A percentile compares a stretch with the other conserved stretches of the same genome.
Conservation (phyloP, 2,888 invertebrate genomes). For the Drosophila histrio region DNA sequence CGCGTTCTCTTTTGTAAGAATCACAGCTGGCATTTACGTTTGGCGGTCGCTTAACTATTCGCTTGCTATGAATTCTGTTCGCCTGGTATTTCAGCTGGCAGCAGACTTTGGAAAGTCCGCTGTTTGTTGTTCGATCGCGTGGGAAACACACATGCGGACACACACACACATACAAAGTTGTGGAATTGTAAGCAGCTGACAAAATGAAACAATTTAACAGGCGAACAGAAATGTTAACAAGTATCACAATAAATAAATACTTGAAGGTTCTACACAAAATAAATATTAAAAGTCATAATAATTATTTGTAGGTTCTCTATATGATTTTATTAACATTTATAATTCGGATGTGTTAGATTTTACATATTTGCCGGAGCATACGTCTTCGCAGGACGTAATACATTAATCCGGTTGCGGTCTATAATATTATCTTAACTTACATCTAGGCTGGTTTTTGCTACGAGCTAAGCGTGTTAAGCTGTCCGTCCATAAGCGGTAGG, state of each 20-base stretch:
- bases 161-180: neutral
- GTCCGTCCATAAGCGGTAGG: slow-evolving; percentile 51
- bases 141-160: neutral
- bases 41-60: neutral
- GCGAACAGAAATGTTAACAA: neutral
- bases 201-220: neutral
- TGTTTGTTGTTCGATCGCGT: neutral
- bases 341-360: slow-evolving; percentile 72
- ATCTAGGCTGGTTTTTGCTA: slow-evolving; percentile 57
- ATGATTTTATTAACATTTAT: slow-evolving; percentile 73
- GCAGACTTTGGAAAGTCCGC: neutral
- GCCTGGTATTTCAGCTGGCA: neutral
- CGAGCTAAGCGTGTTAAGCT: slow-evolving; percentile 69
- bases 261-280: slow-evolving; percentile 48
- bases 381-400: slow-evolving; percentile 29
- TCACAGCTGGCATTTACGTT: neutral
- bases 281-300: no score
- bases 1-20: neutral
- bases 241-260: neutral
- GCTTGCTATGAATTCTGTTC: neutral
- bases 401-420: slow-evolving; percentile 9
- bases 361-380: slow-evolving; percentile 58
- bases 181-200: neutral
- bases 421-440: slow-evolving; percentile 49
- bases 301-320: slow-evolving; percentile 46